Evolutionary conservation across 2,888 invertebrate genomes (phyloP), one percentile per base, ranked within the genome.

Genomic region (Apamea sordens): DNA sequence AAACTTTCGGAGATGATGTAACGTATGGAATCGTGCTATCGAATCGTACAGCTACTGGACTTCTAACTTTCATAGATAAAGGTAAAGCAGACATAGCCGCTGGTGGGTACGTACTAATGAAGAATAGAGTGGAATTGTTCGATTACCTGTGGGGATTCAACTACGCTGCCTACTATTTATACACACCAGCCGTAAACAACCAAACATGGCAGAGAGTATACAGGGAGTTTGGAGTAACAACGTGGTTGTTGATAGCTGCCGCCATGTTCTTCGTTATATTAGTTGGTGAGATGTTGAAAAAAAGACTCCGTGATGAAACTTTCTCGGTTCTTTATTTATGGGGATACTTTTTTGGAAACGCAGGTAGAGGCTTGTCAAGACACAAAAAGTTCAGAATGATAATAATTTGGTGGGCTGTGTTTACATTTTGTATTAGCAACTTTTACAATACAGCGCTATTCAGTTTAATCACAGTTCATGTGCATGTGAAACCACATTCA

Each of bases 381-480:
- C 85, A 90, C 13, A 91, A 88, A 68, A 89, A 89, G 59, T 87
- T 94, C 53, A 91, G 92, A 86, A 76, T 84, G 0, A 81, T 95
- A 15, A 88, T 94, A 44, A 74, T 93, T 44, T 88, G 87, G 74
- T 95, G 95, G 95, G 89, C 94, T 81, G 93, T 93, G 92, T 95
- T 94, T 59, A 92, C 94, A 63, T 95, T 93, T 83, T 94, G 93
- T 69, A 92, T 95, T 21, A 87, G 84, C 6, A 94, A 89, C 80
- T 95, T 96, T 85, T 96, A 95, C 78, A 94, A 92, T 70, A 94
- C 95, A 10, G 92, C 93, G 24, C 85, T 95, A 44, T 93, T 91
- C 77, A 93, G 94, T 85, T 90, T 95, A 64, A 87, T 94, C 56
- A 91, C 94, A n/a, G 88, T 91, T 24, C 90, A 92, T 28, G 89